Base-by-base conservation (phyloP, 2,888 invertebrate genomes). In the Tipula confusa region DNA sequence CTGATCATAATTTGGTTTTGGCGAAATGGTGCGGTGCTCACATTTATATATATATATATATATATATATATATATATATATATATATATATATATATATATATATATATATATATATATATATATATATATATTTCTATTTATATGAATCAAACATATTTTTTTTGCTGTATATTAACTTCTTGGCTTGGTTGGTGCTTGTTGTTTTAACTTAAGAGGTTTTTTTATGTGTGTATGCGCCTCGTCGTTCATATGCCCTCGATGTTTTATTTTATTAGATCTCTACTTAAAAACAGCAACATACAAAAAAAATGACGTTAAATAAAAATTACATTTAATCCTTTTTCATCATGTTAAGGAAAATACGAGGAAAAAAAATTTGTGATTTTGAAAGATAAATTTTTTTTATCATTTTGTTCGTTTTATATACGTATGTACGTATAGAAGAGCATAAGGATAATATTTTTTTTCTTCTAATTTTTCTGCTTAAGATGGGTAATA, bases 251-350 rank as follows among this genome's bases (percentile, higher is more conserved):
- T n/a, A n/a, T 64, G 64, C 64, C 64, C 64, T 64, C 64, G 64
- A 64, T 64, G 64, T 64, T 64, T 64, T 64, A 64, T 64, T 64
- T 64, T 64, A 64, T 64, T 64, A 64, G 64, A 18, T 64, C 24
- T 64, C 24, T 64, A 24, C 24, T 64, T 24, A 64, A 24, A 64
- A 64, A 24, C 64, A 64, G 64, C 64, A 64, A 64, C 64, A 64
- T 24, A 64, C 43, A 43, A 36, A 36, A 36, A n/a, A 64, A 64
- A 64, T 64, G 64, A 64, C 64, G 64, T 64, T 64, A 64, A 64
- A 64, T 64, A 64, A 64, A 64, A 64, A 64, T 64, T 64, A 64
- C 64, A 64, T 64, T 64, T 64, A 64, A 64, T 64, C 64, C 64
- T 24, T 64, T 64, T 64, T 64, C 64, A 64, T 64, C 64, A 64